Percentiles rank a stretch among this genome's conserved stretches.
Conservation (phyloP, 2,888 invertebrate genomes). For the Nemotelus nigrinus region DNA sequence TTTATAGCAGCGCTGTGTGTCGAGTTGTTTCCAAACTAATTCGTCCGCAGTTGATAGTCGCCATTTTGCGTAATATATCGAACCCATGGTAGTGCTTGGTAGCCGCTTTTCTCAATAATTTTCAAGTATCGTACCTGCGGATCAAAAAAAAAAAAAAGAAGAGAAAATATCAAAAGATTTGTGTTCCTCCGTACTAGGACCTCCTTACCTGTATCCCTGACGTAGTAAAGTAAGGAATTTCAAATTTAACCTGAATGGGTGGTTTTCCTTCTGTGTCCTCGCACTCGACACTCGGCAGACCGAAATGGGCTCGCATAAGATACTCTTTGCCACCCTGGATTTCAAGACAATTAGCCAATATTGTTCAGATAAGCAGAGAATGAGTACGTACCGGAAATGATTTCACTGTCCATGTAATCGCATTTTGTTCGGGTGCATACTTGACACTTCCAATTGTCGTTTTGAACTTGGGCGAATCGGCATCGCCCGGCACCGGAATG, state of each 20-base stretch:
- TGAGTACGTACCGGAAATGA: slow-evolving; percentile 78
- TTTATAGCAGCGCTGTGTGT: too few relatives aligned
- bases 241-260: slow-evolving; percentile 98
- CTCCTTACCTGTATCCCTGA: slow-evolving; percentile 91
- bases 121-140: slow-evolving; percentile 84
- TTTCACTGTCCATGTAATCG: slow-evolving; percentile 97
- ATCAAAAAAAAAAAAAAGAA: slow-evolving; percentile 2
- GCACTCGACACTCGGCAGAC: slow-evolving; percentile 92
- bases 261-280: slow-evolving; percentile 96
- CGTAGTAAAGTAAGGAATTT: slow-evolving; percentile 98
- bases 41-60: slow-evolving; percentile 96
- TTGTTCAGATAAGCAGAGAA: not conserved
- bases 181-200: not conserved
- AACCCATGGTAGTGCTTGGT: slow-evolving; percentile 98
- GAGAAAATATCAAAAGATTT: not conserved
- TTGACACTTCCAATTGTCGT: slow-evolving; percentile 97
- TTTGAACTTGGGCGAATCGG: slow-evolving; percentile 98
- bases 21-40: slow-evolving; percentile 64
- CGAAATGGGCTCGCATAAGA: slow-evolving; percentile 97
- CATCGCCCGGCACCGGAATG: slow-evolving; percentile 95
- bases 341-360: slow-evolving; percentile 21
- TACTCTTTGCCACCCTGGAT: slow-evolving; percentile 93
- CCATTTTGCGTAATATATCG: slow-evolving; percentile 99
- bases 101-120: slow-evolving; percentile 99
- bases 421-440: slow-evolving; percentile 96